Base-by-base conservation (phyloP, 2,113 vertebrate genomes). In the Procavia capensis region DNA sequence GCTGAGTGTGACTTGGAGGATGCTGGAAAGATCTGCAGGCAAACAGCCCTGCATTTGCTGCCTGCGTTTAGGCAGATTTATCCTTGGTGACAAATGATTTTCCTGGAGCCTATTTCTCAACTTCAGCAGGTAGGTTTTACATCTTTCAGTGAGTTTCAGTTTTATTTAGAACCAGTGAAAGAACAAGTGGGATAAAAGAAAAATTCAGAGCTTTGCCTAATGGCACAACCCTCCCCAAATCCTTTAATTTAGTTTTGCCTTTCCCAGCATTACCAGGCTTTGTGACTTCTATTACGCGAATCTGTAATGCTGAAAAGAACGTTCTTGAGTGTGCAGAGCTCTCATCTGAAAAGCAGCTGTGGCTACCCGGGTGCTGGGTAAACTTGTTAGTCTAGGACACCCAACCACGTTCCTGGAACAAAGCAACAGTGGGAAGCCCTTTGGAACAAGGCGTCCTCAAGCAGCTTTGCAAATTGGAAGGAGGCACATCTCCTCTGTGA, bases 141-240 rank as follows among this genome's bases (percentile, higher is more conserved):
- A 84, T 81, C 95, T 96, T 97, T 78, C 70, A 94, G 94, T 2
- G 45, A 92, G 66, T 91, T 97, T 91, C 31, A 64, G 63, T 91
- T 96, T 95, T 95, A 88, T 86, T 94, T 97, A 78, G 89, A 96
- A 85, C 84, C 89, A 93, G 66, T n/a, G 59, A 95, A 82, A 97
- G 63, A 50, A 94, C 25, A 93, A 63, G 68, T 43, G n/a, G n/a
- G n/a, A n/a, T n/a, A 88, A 36, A 70, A 63, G 79, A 80, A 84
- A 88, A 68, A 82, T 88, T 85, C 91, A 95, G 93, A 88, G 79
- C 7, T 1, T 45, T 59, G 27, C 89, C 81, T 93, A 2, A 6
- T 36, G 95, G 74, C 41, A 95, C 2, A 1, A 80, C 94, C 78
- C 90, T 96, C 90, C 80, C 61, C 76, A 95, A 34, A 74, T 96